Percentiles rank a stretch among this genome's conserved stretches.
phyloP scores from a whole-genome alignment of 2,797 vertebrate genomes.

The Propithecus perrieri region DNA sequence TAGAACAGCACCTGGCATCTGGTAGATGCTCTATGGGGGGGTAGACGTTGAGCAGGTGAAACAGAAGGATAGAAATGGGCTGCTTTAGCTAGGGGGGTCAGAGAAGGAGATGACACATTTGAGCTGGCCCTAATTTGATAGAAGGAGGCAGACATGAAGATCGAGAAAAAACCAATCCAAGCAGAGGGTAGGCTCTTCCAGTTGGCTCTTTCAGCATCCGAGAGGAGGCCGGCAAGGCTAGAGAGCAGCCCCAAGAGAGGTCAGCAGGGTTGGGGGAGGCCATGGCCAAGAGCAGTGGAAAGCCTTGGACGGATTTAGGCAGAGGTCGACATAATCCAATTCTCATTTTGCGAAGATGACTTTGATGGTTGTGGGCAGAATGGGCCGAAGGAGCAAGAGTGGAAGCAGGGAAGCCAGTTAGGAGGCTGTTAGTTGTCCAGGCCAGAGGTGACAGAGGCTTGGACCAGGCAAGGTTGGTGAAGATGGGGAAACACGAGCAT shows the following conservation, averaged over 20 bases:
- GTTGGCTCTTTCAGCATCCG: background rate
- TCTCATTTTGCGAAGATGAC: background rate
- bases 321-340: too few relatives aligned
- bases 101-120: background rate
- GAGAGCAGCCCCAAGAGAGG: background rate
- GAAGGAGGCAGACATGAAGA: background rate
- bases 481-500: background rate
- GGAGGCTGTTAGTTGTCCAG: background rate
- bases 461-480: background rate
- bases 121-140: background rate
- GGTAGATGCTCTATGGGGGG: background rate
- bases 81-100: background rate
- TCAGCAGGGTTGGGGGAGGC: background rate
- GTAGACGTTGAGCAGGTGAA: background rate
- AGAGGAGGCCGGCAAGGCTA: background rate
- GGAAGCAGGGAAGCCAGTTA: background rate
- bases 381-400: background rate
- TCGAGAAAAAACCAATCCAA: background rate
- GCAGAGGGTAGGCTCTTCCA: background rate
- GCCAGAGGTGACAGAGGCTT: background rate
- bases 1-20: background rate
- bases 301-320: background rate
- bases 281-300: background rate
- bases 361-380: background rate
- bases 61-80: background rate